Evolutionary conservation across 2,113 vertebrate species (phyloP).

Genomic region (Columba livia): DNA sequence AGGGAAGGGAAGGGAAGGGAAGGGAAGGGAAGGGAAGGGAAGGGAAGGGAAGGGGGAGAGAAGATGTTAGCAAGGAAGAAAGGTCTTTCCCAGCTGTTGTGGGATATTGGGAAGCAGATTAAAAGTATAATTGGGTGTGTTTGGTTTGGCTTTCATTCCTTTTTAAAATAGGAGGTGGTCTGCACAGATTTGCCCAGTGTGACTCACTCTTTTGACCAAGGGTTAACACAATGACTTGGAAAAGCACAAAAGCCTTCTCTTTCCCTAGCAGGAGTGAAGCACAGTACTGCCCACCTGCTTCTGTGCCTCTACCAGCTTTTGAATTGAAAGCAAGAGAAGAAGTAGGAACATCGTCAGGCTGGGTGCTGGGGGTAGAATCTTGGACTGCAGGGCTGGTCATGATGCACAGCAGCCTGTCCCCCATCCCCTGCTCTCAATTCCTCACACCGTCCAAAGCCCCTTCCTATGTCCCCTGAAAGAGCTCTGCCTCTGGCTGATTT

Average conservation of each 20-base stretch:
- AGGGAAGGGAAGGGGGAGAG: no score
- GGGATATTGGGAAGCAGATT: background rate
- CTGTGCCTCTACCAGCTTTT: background rate
- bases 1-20: no score
- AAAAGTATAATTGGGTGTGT: background rate
- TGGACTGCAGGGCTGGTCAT: fast-evolving
- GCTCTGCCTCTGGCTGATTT: background rate
- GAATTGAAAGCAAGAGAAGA: background rate
- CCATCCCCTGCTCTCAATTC: fast-evolving
- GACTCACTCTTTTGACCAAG: background rate
- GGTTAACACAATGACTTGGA: background rate
- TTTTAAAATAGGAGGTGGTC: background rate
- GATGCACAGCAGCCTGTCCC: background rate
- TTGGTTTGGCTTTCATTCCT: background rate
- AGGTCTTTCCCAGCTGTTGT: background rate
- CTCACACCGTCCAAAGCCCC: fast-evolving
- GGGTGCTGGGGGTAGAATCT: background rate
- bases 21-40: no score
- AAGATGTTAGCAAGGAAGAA: background rate
- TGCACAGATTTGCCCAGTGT: background rate
- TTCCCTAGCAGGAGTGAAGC: background rate
- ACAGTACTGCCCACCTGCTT: background rate
- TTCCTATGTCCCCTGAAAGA: background rate
- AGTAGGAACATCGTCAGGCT: background rate
- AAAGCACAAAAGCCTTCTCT: background rate